Evolutionary conservation across 1,140 invertebrate genomes (phyloP).

Genomic region (Musca domestica): DNA sequence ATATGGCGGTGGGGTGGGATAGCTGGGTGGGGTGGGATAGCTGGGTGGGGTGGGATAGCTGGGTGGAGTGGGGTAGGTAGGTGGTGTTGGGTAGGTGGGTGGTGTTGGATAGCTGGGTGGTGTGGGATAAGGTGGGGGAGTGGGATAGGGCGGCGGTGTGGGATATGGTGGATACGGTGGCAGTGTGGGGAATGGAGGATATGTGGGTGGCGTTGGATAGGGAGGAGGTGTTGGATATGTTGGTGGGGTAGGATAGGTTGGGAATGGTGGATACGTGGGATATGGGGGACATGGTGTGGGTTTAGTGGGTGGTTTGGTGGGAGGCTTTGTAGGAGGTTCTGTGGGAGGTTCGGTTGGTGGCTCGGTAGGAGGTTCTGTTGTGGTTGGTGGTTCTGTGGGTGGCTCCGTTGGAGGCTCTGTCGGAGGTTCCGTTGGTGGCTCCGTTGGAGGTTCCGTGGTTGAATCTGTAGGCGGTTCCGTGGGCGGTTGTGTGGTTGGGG

Average conservation of each 20-base stretch:
- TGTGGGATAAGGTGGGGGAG: background rate
- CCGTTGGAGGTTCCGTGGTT: background rate
- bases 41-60: background rate
- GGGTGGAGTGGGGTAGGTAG: background rate
- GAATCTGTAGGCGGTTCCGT: background rate
- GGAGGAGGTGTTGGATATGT: background rate
- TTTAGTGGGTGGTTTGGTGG: background rate
- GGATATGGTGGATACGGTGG: background rate
- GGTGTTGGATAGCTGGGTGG: background rate
- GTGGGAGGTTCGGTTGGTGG: constrained; percentile 6
- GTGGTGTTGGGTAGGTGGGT: background rate
- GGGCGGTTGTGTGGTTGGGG: background rate
- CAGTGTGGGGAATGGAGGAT: background rate
- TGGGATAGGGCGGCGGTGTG: background rate
- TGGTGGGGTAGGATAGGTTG: background rate
- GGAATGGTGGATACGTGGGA: background rate
- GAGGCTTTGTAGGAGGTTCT: background rate
- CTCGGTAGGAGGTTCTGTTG: background rate
- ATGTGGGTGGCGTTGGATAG: background rate
- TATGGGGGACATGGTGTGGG: background rate
- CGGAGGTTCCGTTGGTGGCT: background rate
- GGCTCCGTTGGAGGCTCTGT: background rate
- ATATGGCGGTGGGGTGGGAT: background rate
- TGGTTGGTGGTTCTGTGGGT: background rate
- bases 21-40: background rate